Evolutionary conservation across 2,888 invertebrate genomes (phyloP), one percentile per base, ranked within the genome.

Genomic region (Myopa tessellatipennis): DNA sequence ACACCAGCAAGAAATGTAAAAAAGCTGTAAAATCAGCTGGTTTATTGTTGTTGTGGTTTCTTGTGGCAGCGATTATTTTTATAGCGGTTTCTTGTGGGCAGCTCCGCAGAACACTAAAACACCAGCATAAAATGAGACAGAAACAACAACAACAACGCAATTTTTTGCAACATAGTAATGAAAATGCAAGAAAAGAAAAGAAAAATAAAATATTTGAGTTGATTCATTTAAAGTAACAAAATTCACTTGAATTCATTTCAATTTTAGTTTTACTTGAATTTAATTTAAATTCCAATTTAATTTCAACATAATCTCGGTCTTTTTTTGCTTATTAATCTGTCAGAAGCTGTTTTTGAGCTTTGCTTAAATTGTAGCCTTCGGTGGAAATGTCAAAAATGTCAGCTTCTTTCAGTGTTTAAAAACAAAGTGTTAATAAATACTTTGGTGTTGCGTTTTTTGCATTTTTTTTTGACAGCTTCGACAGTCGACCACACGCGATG

Each of bases 341-440:
- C 72, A 60, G 36, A 40, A 60, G 72, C 60, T 38, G 18, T 16
- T 38, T 60, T 38, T 61, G 12, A 36, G n/a, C 71, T 36, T 55
- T 36, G 71, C 16, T 55, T 16, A 26, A 71, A 4, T 38, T 58
- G 16, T 40, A n/a, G 45, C n/a, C 72, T 26, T 72, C 38, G 60
- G 38, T 60, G 72, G 36, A 72, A 60, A n/a, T 72, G 72, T 72
- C 72, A 72, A 40, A 26, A 12, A 4, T 60, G 40, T 36, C 18
- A 8, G n/a, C 36, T n/a, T 36, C 67, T 14, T 16, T 40, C 34
- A 10, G 6, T 38, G n/a, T 10, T 14, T 7, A 50, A 10, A 26
- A 36, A 14, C 74, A 52, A 74, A 65, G 65, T 74, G 74, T 52
- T 74, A 74, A 65, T 14, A 74, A 65, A 55, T n/a, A 12, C 74